Base-by-base conservation (phyloP, 2,113 vertebrate genomes). In the Calidris pygmaea region DNA sequence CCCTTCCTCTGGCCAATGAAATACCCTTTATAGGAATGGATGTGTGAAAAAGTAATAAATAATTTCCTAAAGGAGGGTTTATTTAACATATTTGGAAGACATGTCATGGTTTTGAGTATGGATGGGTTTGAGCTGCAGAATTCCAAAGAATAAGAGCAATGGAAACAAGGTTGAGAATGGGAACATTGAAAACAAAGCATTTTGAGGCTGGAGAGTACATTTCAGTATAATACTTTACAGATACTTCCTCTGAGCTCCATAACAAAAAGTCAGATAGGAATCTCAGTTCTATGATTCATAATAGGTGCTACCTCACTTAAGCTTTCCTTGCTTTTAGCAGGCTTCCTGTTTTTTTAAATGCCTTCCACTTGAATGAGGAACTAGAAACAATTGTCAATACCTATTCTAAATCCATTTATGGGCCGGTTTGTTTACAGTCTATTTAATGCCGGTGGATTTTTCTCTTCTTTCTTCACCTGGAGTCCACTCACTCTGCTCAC, bases 271-370 rank as follows among this genome's bases (percentile, higher is more conserved):
- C 60, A 81, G 95, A 96, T 95, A 94, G 62, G 35, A 91, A 95
- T 94, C 95, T 95, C 72, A 56, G 80, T 84, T 87, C 43, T 2
- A 70, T 48, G 71, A 30, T 96, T 91, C 58, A 93, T 96, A 93
- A 96, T 96, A 94, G 94, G 53, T 83, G 34, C 70, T 72, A 75
- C 32, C 15, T 77, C 62, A 32, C 39, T 93, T 90, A 39, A 73
- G 41, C 35, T 93, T 93, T 92, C 90, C 87, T 92, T 92, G 80
- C 66, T 94, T 96, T 90, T 92, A 82, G 45, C 80, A 91, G 88
- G 27, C 77, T 94, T 96, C 94, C 90, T 95, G 94, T 87, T 96
- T 87, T 70, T 92, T 95, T 87, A 75, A 94, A 89, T 89, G 76
- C 34, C 14, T 91, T 87, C 74, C 67, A 83, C 47, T 87, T 92